Conservation (phyloP, 2,797 vertebrate genomes). For the Hyperoplus immaculatus region DNA sequence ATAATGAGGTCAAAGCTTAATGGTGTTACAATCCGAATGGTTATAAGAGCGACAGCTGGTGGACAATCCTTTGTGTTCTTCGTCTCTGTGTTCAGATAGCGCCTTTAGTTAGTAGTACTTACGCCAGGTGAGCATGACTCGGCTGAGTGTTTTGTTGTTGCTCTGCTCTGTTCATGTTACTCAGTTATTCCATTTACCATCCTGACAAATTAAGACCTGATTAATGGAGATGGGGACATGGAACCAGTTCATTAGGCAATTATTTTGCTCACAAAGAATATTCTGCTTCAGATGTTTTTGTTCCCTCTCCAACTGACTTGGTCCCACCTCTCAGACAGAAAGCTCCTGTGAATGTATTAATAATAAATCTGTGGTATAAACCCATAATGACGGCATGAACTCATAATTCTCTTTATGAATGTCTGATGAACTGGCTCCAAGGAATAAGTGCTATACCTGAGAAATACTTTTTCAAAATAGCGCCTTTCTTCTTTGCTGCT, state of each 20-base stretch:
- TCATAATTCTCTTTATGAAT: slow-evolving; percentile 6
- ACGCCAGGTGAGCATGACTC: slow-evolving; percentile 18
- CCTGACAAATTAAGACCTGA: slow-evolving; percentile 40
- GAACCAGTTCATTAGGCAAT: slow-evolving; percentile 35
- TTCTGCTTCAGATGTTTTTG: slow-evolving; percentile 3
- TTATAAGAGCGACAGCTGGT: slow-evolving; percentile 40
- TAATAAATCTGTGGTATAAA: neutral
- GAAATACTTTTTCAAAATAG: slow-evolving; percentile 33
- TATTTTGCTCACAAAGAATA: slow-evolving; percentile 20
- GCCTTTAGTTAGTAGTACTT: slow-evolving; percentile 51
- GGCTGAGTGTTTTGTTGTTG: slow-evolving; percentile 29
- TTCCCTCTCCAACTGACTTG: slow-evolving; percentile 14
- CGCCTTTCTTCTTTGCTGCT: slow-evolving; percentile 21
- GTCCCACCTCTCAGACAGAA: slow-evolving; percentile 27
- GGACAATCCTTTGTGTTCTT: slow-evolving; percentile 39
- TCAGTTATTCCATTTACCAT: slow-evolving; percentile 35
- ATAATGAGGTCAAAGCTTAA: slow-evolving; percentile 52
- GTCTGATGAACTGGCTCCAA: slow-evolving; percentile 47
- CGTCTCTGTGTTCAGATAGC: slow-evolving; percentile 39
- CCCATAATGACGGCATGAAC: neutral
- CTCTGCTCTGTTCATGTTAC: slow-evolving; percentile 28
- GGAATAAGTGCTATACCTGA: slow-evolving; percentile 64
- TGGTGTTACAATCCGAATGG: slow-evolving; percentile 47
- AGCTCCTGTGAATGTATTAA: slow-evolving; percentile 19
- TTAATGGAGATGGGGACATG: slow-evolving; percentile 10